phyloP scores from a whole-genome alignment of 2,113 vertebrate species.

The Eulemur macaco region DNA sequence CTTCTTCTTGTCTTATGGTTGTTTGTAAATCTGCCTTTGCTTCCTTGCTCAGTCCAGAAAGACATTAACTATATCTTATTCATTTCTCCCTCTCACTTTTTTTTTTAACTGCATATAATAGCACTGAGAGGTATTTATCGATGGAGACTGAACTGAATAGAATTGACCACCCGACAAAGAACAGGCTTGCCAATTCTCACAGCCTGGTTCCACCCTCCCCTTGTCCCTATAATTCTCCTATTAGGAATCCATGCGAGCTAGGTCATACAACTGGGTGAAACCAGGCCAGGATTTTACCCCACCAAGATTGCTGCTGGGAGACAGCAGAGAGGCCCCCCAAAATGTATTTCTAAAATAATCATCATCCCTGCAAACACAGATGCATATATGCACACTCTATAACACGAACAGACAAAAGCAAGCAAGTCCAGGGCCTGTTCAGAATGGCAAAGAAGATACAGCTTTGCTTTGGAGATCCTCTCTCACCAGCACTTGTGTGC shows the following conservation, averaged over 20 bases:
- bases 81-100: neutral
- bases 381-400: neutral
- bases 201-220: neutral
- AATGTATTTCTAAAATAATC: neutral
- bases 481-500: neutral
- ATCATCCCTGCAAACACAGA: neutral
- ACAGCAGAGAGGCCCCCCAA: neutral
- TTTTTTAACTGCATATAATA: neutral
- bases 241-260: neutral
- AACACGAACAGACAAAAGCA: neutral
- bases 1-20: too few relatives aligned
- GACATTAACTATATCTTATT: neutral
- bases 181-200: neutral
- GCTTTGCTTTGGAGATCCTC: rapidly evolving
- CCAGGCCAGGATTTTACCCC: neutral
- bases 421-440: neutral
- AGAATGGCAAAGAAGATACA: neutral
- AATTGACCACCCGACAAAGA: neutral
- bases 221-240: neutral
- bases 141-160: neutral
- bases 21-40: neutral
- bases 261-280: rapidly evolving
- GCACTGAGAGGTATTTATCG: neutral
- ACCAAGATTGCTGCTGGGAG: neutral
- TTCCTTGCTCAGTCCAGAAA: neutral